phyloP scores from a whole-genome alignment of 2,113 vertebrate genomes.

The Arizona elegans region DNA sequence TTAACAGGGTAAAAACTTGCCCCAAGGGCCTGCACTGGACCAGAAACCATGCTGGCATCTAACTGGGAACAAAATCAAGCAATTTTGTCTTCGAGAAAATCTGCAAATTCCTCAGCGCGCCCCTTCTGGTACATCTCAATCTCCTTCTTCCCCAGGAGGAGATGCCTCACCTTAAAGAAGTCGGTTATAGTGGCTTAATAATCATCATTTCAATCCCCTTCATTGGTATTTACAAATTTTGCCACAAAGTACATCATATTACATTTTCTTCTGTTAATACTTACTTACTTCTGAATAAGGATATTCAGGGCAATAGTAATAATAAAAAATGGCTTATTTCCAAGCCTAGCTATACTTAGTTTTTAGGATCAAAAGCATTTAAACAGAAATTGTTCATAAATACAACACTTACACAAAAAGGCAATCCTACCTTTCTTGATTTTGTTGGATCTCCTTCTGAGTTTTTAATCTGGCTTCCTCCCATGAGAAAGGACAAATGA shows the following conservation, averaged over 20 bases:
- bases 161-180: not conserved
- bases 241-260: not conserved
- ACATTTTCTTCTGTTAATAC: not conserved
- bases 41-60: not conserved
- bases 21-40: not conserved
- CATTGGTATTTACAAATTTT: not conserved
- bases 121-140: not conserved
- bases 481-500: conserved; percentile 78
- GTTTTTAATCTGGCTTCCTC: conserved; percentile 75
- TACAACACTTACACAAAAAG: not conserved
- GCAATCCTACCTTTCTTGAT: conserved; percentile 53
- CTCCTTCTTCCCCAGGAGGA: not conserved
- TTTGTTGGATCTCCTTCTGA: conserved; percentile 66
- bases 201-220: not conserved
- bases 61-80: not conserved
- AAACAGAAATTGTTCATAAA: not conserved
- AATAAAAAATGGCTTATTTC: not conserved
- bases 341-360: not conserved
- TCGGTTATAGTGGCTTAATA: not conserved
- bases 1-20: not conserved
- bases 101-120: not conserved
- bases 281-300: not conserved
- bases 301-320: not conserved
- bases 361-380: not conserved
- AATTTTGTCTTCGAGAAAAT: not conserved